A percentile compares a stretch with the other conserved stretches of the same genome.
phyloP scores from a whole-genome alignment of 2,113 vertebrate species.

The Callipepla squamata region DNA sequence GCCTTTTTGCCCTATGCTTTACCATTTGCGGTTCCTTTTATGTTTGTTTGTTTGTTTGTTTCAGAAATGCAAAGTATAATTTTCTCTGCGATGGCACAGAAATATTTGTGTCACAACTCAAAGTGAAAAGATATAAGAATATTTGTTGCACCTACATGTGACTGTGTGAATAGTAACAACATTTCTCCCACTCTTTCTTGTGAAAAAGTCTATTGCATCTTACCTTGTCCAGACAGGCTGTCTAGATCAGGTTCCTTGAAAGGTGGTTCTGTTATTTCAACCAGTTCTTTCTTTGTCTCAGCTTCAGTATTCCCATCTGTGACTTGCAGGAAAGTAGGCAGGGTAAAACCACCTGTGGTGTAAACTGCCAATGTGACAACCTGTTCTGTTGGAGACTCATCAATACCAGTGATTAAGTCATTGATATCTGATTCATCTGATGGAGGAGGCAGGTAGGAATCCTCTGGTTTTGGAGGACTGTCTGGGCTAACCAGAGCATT shows the following conservation, averaged over 20 bases:
- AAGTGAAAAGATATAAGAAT: not conserved
- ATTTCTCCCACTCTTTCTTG: not conserved
- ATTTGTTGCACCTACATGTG: rapidly evolving
- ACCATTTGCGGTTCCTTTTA: not conserved
- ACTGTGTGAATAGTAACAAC: not conserved
- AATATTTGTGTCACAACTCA: not conserved
- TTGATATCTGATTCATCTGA: constrained; percentile 47
- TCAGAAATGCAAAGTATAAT: not conserved
- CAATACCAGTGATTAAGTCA: not conserved
- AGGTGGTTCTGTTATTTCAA: not conserved
- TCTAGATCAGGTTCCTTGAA: not conserved
- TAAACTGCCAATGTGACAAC: not conserved
- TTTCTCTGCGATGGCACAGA: not conserved
- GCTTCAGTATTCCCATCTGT: not conserved
- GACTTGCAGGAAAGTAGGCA: not conserved
- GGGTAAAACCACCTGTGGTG: not conserved
- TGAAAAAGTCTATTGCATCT: not conserved
- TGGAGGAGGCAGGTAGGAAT: constrained; percentile 32
- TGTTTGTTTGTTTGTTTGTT: not conserved
- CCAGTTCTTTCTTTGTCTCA: not conserved
- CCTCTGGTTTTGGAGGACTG: not conserved
- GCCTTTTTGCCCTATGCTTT: not conserved
- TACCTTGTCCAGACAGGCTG: constrained; percentile 17
- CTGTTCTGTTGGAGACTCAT: not conserved
- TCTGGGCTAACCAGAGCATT: not conserved